These are phyloP conservation scores for Desmophyllum pertusum DNA, from an alignment of 92 coral and sea anemone genomes.

Conservation along the genomic window DNA sequence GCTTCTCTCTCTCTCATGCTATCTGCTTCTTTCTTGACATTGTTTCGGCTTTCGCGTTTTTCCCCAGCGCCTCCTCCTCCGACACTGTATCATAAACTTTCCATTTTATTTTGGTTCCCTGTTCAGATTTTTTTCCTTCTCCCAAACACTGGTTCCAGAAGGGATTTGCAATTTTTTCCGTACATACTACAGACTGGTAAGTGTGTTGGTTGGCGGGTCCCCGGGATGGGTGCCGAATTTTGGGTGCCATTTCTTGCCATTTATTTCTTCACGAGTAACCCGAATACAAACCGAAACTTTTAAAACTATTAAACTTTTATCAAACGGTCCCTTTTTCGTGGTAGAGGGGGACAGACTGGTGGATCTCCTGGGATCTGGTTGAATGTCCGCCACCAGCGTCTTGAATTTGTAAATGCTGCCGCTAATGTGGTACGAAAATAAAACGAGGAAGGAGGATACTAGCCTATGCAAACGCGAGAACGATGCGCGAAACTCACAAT, in stretches of 20 bases:
- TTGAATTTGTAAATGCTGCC: no score
- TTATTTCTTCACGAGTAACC: constrained; percentile 90
- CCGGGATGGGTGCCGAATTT: no score
- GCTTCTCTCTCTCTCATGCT: no score
- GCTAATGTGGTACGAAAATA: constrained; percentile 75
- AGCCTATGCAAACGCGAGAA: no score
- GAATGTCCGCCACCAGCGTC: constrained; percentile 72
- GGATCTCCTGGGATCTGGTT: constrained; percentile 64
- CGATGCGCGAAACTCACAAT: no score
- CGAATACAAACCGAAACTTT: constrained; percentile 79
- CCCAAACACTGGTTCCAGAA: constrained; percentile 82
- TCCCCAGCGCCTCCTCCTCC: no score
- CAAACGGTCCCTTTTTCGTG: constrained; percentile 84
- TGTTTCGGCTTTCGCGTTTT: constrained; percentile 75
- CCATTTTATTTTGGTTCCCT: constrained; percentile 69
- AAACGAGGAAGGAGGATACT: constrained; percentile 80
- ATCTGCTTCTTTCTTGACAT: constrained; percentile 64
- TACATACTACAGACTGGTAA: constrained; percentile 79
- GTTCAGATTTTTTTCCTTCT: constrained; percentile 75
- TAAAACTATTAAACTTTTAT: no score
- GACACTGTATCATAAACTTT: no score
- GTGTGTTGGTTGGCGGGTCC: constrained; percentile 74
- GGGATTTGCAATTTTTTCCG: constrained; percentile 64
- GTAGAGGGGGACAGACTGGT: constrained; percentile 86
- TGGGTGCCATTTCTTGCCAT: no score